Conservation (phyloP, 2,888 invertebrate species). For the Apomyelois bistriatella region DNA sequence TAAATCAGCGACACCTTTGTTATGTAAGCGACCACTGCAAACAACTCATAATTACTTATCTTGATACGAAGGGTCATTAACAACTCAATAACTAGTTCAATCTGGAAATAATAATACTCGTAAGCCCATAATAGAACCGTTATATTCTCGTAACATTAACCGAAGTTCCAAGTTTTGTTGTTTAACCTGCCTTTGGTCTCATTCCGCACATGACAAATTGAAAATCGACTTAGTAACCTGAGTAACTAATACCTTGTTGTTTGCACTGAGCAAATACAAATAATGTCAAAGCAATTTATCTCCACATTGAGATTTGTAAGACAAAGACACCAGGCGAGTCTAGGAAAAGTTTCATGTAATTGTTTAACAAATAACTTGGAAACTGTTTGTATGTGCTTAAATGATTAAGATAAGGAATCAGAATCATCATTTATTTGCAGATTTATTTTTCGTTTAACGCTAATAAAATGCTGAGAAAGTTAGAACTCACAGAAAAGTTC, state of each 20-base stretch:
- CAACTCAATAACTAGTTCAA: not conserved
- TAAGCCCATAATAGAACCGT: not conserved
- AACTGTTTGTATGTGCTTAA: not conserved
- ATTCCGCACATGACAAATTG: too few relatives aligned
- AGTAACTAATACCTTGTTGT: not conserved
- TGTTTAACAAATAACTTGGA: not conserved
- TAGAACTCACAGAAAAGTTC: too few relatives aligned
- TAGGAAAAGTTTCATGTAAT: conserved; percentile 3
- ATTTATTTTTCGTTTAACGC: too few relatives aligned
- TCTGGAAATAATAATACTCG: not conserved
- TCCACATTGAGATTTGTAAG: not conserved
- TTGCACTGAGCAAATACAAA: not conserved
- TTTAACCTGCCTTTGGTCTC: too few relatives aligned
- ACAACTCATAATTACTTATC: not conserved
- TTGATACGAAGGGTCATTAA: not conserved
- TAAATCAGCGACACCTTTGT: too few relatives aligned
- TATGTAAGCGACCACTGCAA: not conserved
- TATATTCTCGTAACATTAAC: not conserved
- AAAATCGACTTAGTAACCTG: not conserved
- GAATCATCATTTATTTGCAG: too few relatives aligned
- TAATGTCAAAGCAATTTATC: conserved; percentile 1
- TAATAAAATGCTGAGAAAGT: too few relatives aligned
- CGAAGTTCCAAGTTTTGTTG: too few relatives aligned
- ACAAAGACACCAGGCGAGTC: not conserved
- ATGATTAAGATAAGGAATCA: too few relatives aligned